Evolutionary conservation across 2,113 vertebrate species (phyloP).

Genomic region (Hippocampus barbouri): DNA sequence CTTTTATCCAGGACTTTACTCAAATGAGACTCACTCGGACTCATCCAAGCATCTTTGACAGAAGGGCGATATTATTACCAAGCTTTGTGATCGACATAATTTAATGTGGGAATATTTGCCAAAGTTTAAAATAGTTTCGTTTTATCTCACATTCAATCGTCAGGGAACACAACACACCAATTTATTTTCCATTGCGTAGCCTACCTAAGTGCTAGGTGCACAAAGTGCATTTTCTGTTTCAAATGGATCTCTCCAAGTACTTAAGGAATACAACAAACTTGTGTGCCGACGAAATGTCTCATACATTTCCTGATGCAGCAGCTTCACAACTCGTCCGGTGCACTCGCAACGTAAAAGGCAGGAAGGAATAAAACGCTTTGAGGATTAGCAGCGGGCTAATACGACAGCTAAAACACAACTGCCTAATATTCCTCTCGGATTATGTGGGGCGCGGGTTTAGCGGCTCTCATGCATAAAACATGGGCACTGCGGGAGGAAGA

Average conservation of each 20-base stretch:
- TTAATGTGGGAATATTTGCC: no score
- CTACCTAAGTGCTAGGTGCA: no score
- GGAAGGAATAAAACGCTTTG: constrained; percentile 12
- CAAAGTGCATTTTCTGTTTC: background rate
- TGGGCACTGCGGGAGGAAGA: constrained; percentile 36
- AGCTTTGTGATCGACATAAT: no score
- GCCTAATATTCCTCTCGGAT: constrained; percentile 37
- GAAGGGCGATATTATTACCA: no score
- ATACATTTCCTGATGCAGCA: background rate
- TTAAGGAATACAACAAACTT: background rate
- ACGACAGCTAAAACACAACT: constrained; percentile 31
- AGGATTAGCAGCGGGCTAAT: constrained; percentile 39
- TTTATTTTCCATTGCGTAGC: no score
- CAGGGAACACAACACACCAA: no score
- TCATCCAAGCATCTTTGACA: no score
- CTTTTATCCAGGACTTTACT: no score
- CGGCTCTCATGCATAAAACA: constrained; percentile 59
- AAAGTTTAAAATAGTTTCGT: no score
- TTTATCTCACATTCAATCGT: no score
- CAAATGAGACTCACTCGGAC: no score
- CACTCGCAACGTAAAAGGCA: background rate
- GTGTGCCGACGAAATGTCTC: background rate
- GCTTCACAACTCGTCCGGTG: background rate
- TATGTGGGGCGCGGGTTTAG: constrained; percentile 48
- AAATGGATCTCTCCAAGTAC: background rate